Base-by-base conservation (phyloP, 2,113 vertebrate species). In the Suncus etruscus region DNA sequence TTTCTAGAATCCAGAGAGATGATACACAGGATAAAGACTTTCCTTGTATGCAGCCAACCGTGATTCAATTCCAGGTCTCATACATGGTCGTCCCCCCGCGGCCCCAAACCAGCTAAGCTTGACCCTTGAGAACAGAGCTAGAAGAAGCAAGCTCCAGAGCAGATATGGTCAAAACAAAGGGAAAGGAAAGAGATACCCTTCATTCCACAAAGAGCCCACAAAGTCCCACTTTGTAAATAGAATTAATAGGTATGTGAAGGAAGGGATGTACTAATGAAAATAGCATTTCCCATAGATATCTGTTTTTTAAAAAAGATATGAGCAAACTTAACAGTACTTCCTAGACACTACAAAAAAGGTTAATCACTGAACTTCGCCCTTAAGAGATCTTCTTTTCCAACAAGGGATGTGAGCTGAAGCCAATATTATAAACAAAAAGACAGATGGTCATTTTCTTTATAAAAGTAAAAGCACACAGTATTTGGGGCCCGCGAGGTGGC, bases 361-460 rank as follows among this genome's bases (percentile, higher is more conserved):
- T 79, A 58, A 80, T 66, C 47, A 83, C 66, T 22, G 47, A 85
- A 78, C 47, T 8, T 90, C 18, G 68, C 6, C 8, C n/a, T 92
- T 50, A 50, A 3, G 6, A 58, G 58, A 73, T 18, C 54, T 47
- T 86, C 68, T 29, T 87, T 39, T 32, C 24, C 70, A 82, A 48
- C 27, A 47, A 47, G 50, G 20, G 5, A 68, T 65, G 61, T 9
- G 32, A 27, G 31, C 72, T 32, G 82, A 29, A 74, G 31, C 61
- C 16, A 31, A 65, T 15, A 82, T 24, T 80, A 48, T 68, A 45
- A n/a, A 91, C n/a, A 68, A 25, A 66, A 54, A 86, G 66, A 54
- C 4, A 81, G 31, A 20, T 20, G 32, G 16, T 66, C 29, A 74
- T 45, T 14, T 31, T 24, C 8, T 31, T 74, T 66, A 72, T 54